Evolutionary conservation across 2,113 vertebrate genomes (phyloP), one percentile per base, ranked within the genome.

Genomic region (Vireo altiloquus): DNA sequence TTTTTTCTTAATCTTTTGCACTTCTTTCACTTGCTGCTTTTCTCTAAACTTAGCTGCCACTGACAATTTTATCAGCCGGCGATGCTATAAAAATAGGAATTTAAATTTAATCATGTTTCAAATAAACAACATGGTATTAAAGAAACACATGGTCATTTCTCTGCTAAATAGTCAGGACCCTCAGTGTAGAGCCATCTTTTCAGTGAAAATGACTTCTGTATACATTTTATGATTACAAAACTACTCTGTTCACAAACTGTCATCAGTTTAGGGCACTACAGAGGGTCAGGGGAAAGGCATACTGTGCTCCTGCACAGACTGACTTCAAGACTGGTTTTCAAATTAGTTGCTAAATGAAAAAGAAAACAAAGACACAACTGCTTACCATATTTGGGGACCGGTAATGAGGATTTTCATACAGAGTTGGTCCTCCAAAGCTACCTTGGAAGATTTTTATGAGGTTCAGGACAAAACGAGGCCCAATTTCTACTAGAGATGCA

Each of bases 401-500:
- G 92, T 99, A 99, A 72, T 98, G 92, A 59, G 98, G 98, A 95
- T 99, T 99, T 97, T 99, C 99, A 91, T 98, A 99, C 2, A 99
- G 97, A 12, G 99, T 99, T 25, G 98, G 98, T 63, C 99, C 99
- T 69, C 99, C 99, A 96, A 99, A 99, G 88, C 99, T 99, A 57
- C 99, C 99, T 82, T 99, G 98, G 94, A 99, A 99, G 81, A 99
- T 98, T 97, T 99, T 99, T 76, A 99, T 99, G 57, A 99, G 98
- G 91, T 99, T 99, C 87, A 99, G 98, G 72, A 99, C 99, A 97
- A 99, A 99, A 56, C 99, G 99, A 79, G 99, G 99, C 44, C 99
- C 99, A 49, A 99, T 99, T 98, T 99, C 99, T 82, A 99, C 99
- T 15, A 99, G 97, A 86, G 99, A 98, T 35, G 98, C 99, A 72